These are phyloP conservation scores for Tromatobia lineatoria DNA, from an alignment of 2,888 invertebrate genomes.

Conservation along the genomic window DNA sequence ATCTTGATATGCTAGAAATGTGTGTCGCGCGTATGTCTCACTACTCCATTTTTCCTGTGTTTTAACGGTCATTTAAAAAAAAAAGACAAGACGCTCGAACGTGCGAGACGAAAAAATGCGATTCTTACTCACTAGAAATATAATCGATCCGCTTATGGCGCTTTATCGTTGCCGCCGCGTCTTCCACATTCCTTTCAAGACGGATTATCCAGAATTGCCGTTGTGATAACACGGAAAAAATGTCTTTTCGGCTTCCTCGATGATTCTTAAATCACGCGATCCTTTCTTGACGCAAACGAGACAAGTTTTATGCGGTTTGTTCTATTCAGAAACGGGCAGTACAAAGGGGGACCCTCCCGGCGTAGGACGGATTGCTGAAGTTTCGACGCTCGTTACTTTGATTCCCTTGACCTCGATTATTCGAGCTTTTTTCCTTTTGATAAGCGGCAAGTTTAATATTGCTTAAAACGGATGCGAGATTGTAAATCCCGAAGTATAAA, in stretches of 20 bases:
- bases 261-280: conserved; percentile 43
- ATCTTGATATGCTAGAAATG: conserved; percentile 22
- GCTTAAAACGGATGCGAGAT: conserved; percentile 55
- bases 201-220: conserved; percentile 26
- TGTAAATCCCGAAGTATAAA: conserved; percentile 52
- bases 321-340: conserved; percentile 60
- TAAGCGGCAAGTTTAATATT: conserved; percentile 21
- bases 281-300: conserved; percentile 32
- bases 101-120: conserved; percentile 42
- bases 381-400: conserved; percentile 47
- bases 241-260: conserved; percentile 11
- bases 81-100: conserved; percentile 26
- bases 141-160: conserved; percentile 44
- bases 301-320: conserved; percentile 33
- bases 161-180: conserved; percentile 19
- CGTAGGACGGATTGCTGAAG: conserved; percentile 69
- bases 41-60: neutral
- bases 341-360: conserved; percentile 56
- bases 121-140: conserved; percentile 45
- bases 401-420: conserved; percentile 8
- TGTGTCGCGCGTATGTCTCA: conserved; percentile 1
- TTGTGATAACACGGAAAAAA: conserved; percentile 11
- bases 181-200: conserved; percentile 19
- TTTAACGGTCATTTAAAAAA: conserved; percentile 7
- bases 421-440: conserved; percentile 29